Evolutionary conservation across 2,888 invertebrate genomes (phyloP).

Genomic region (Magallana nippona): DNA sequence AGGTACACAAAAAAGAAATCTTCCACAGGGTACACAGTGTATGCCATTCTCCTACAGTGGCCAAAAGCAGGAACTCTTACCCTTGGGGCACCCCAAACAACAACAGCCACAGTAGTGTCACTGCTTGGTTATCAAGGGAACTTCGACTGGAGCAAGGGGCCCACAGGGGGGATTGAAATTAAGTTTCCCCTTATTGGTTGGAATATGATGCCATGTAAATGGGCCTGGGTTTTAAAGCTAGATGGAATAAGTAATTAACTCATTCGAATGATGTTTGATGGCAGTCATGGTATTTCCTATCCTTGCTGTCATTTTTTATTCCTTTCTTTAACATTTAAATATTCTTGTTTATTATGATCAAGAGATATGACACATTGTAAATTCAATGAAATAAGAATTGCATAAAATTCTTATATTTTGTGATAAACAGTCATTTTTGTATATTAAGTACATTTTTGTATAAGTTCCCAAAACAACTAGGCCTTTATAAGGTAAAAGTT

Average conservation of each 20-base stretch:
- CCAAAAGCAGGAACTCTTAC: slow-evolving; percentile 83
- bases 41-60: slow-evolving; percentile 87
- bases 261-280: not conserved
- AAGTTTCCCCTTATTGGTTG: slow-evolving; percentile 65
- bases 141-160: slow-evolving; percentile 52
- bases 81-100: slow-evolving; percentile 80
- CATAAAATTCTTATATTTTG: too few species aligned
- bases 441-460: too few species aligned
- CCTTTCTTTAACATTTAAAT: too few species aligned
- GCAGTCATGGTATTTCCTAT: not conserved
- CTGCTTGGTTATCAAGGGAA: slow-evolving; percentile 81
- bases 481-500: too few species aligned
- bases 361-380: too few species aligned
- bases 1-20: slow-evolving; percentile 68
- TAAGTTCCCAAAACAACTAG: too few species aligned
- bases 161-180: slow-evolving; percentile 66
- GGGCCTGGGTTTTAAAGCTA: slow-evolving; percentile 74
- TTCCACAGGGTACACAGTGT: slow-evolving; percentile 80
- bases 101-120: slow-evolving; percentile 77
- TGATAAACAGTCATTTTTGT: too few species aligned
- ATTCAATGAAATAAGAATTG: too few species aligned
- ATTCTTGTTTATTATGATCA: too few species aligned
- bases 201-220: slow-evolving; percentile 68
- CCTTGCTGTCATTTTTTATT: too few species aligned
- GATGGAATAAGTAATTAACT: slow-evolving; percentile 53